Percentiles rank a stretch among this genome's conserved stretches.
Conservation (phyloP, 1,140 invertebrate species). For the Cardiocondyla obscurior region DNA sequence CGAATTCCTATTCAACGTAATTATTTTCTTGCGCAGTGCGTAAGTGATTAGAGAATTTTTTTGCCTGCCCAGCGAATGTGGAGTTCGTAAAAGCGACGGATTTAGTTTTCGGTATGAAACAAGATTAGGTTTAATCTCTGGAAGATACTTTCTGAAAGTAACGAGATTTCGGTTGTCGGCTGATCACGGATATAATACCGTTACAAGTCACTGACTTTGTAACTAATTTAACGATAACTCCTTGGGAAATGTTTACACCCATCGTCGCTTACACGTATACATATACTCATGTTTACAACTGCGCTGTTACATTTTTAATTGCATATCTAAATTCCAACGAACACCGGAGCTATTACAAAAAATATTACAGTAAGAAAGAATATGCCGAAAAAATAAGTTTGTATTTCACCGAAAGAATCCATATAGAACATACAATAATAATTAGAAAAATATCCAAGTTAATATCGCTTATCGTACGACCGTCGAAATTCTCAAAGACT, state of each 20-base stretch:
- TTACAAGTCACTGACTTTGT: constrained; percentile 24
- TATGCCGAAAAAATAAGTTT: neutral
- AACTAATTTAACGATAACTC: constrained; percentile 34
- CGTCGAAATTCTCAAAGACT: neutral
- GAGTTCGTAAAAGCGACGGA: constrained; percentile 6
- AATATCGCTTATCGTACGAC: neutral
- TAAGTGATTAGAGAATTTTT: constrained; percentile 26
- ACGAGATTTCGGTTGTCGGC: constrained; percentile 52
- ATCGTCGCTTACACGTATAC: neutral
- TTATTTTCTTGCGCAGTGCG: neutral
- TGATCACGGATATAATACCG: constrained; percentile 35
- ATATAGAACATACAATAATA: too few relatives aligned
- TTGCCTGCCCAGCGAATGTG: neutral
- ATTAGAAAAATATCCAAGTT: neutral
- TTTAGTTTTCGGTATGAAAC: constrained; percentile 24
- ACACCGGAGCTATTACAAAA: neutral
- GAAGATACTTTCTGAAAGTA: constrained; percentile 45
- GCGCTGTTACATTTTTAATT: neutral
- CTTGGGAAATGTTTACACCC: constrained; percentile 25
- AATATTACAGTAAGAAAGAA: neutral
- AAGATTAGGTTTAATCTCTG: constrained; percentile 60
- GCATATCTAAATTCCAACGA: neutral
- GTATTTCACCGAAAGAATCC: too few relatives aligned
- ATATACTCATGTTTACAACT: neutral
- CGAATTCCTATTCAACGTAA: constrained; percentile 2